Evolutionary conservation across 2,888 invertebrate species (phyloP).

Genomic region (Portevinia maculata): DNA sequence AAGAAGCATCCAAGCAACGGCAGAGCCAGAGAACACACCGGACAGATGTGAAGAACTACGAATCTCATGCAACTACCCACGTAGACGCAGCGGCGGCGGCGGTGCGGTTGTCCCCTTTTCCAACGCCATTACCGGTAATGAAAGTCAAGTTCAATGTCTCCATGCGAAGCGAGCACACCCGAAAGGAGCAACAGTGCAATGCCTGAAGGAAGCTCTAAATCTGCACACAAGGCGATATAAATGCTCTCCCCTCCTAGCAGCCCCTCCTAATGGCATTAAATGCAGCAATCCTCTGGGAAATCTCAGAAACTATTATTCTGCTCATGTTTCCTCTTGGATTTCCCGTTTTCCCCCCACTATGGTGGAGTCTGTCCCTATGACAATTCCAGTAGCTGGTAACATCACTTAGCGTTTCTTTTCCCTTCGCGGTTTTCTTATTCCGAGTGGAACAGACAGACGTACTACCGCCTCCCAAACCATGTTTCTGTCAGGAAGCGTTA

Average conservation of each 20-base stretch:
- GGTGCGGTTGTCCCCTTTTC: not conserved
- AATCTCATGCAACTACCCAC: slow-evolving; percentile 17
- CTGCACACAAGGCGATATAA: slow-evolving; percentile 58
- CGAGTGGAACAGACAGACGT: slow-evolving; percentile 1
- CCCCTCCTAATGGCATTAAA: slow-evolving; percentile 56
- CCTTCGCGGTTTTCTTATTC: slow-evolving; percentile 7
- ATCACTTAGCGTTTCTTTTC: slow-evolving; percentile 46
- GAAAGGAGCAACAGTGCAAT: slow-evolving; percentile 47
- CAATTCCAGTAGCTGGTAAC: slow-evolving; percentile 46
- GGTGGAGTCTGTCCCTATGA: slow-evolving; percentile 32
- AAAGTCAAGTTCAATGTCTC: slow-evolving; percentile 74
- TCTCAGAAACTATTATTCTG: slow-evolving; percentile 63
- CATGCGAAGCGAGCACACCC: slow-evolving; percentile 25
- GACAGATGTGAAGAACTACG: slow-evolving; percentile 43
- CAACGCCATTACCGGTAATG: slow-evolving; percentile 54
- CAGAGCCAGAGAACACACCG: slow-evolving; percentile 4
- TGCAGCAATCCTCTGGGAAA: slow-evolving; percentile 59
- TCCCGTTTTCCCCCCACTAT: slow-evolving; percentile 44
- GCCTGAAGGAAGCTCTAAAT: slow-evolving; percentile 69
- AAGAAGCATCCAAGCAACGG: slow-evolving; percentile 25
- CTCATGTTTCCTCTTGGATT: slow-evolving; percentile 53
- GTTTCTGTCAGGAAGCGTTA: slow-evolving; percentile 43
- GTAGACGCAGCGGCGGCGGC: not conserved
- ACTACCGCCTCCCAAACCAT: slow-evolving; percentile 52
- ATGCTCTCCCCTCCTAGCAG: slow-evolving; percentile 19